Evolutionary conservation across 2,113 vertebrate genomes (phyloP).

Genomic region (Stomatorhinus ivindoensis): DNA sequence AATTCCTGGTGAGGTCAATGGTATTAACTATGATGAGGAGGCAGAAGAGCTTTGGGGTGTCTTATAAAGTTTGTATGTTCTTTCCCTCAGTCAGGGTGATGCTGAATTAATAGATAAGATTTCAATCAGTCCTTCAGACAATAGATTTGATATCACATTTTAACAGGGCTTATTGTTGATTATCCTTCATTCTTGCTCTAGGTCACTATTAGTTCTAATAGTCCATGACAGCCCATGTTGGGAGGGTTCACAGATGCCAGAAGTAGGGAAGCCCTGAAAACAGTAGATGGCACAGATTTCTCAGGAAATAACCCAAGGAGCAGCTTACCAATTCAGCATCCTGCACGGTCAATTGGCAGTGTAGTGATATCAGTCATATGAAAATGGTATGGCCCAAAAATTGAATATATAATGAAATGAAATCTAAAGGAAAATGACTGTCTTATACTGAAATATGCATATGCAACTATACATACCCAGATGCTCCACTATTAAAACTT

Average conservation of each 20-base stretch:
- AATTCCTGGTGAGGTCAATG: conserved; percentile 25
- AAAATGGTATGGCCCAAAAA: background rate
- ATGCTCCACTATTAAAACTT: background rate
- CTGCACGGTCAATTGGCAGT: background rate
- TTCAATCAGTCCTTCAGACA: conserved; percentile 18
- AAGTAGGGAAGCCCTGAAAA: background rate
- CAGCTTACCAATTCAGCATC: background rate
- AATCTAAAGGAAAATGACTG: background rate
- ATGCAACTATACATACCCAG: background rate
- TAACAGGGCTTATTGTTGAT: background rate
- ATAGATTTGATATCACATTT: conserved; percentile 16
- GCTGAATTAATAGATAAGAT: conserved; percentile 17
- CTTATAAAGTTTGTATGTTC: conserved; percentile 14
- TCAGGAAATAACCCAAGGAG: background rate
- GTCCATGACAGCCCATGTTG: background rate
- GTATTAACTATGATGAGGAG: conserved; percentile 33
- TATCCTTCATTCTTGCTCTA: background rate
- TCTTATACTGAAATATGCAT: background rate
- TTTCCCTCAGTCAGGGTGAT: background rate
- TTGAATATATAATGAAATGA: background rate
- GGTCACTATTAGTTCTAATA: background rate
- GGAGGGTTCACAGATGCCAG: background rate
- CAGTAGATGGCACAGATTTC: background rate
- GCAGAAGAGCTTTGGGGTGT: conserved; percentile 5
- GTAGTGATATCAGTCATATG: background rate